Base-by-base conservation (phyloP, 2,888 invertebrate genomes). In the Drosophila colorata region DNA sequence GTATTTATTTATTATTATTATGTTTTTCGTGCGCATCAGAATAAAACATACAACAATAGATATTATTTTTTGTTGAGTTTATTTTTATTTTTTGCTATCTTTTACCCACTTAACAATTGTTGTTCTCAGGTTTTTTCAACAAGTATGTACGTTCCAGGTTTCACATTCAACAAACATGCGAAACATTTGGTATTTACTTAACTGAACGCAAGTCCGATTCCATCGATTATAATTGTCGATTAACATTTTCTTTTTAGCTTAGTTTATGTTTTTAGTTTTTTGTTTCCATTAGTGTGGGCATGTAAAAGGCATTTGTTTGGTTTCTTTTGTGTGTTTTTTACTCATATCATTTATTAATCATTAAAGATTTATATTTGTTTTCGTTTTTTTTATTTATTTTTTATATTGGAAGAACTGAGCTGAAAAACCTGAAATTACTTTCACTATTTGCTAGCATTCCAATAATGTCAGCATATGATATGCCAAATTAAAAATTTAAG, bases 221-320 rank as follows among this genome's bases (percentile, higher is more conserved):
- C 51, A 58, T 43, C 38, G 57, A 43, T 66, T 61, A 31, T 25
- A 40, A 38, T 46, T 40, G 49, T 70, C 48, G 59, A 81, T 71
- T 68, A 68, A 78, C 68, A 63, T 61, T 66, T 56, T 41, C 35
- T 43, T 16, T 11, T 14, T 20, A 31, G 28, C 47, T 67, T 68
- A 71, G 41, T 55, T 60, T 47, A 49, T 52, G 33, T 35, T 60
- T 48, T 69, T 49, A 35, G 52, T 48, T 56, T 60, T 33, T 47
- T 47, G 31, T 59, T 57, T 44, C 25, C 28, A 48, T 75, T 69
- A 83, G 87, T 84, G 86, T 88, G 89, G 88, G 88, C 80, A 84
- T 89, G 85, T 88, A 73, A 88, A 88, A 88, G 87, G 87, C 87
- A 88, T 85, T 88, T 90, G 82, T 89, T 89, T 87, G 87, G 89